Percentiles rank a stretch among this genome's conserved stretches.
Evolutionary conservation across 2,888 invertebrate genomes (phyloP).

Genomic region (Monoplex corrugatus): DNA sequence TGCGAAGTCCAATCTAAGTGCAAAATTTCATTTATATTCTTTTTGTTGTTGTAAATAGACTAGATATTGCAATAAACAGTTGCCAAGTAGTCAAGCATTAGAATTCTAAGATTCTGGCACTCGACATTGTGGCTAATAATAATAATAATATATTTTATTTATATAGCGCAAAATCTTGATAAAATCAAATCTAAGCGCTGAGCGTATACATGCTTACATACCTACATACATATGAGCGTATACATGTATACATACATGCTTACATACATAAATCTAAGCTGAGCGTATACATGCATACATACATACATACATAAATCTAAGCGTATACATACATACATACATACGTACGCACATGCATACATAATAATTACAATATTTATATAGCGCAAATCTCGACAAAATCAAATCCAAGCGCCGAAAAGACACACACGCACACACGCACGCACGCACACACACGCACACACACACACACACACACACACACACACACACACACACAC

Average conservation of each 20-base stretch:
- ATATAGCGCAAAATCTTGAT: too few species aligned
- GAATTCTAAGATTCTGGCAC: too few species aligned
- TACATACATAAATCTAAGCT: neutral
- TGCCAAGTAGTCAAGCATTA: too few species aligned
- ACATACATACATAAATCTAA: slow-evolving; percentile 38
- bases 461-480: slow-evolving; percentile 21
- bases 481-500: neutral
- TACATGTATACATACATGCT: neutral
- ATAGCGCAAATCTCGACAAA: neutral
- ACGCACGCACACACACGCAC: neutral
- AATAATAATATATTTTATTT: too few species aligned
- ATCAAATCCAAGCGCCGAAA: neutral
- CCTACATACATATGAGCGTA: neutral
- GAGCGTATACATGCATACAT: slow-evolving; percentile 12
- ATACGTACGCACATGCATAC: neutral
- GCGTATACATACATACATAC: neutral
- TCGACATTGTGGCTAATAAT: too few species aligned
- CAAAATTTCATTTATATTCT: too few species aligned
- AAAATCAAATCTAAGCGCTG: too few species aligned
- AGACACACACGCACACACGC: neutral
- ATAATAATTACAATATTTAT: too few species aligned
- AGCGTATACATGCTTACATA: neutral
- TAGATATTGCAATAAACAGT: too few species aligned
- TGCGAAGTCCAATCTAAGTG: too few species aligned
- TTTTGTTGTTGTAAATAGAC: too few species aligned